These are phyloP conservation scores for Meteorus cinctellus DNA, from an alignment of 2,888 invertebrate genomes.

Conservation along the genomic window DNA sequence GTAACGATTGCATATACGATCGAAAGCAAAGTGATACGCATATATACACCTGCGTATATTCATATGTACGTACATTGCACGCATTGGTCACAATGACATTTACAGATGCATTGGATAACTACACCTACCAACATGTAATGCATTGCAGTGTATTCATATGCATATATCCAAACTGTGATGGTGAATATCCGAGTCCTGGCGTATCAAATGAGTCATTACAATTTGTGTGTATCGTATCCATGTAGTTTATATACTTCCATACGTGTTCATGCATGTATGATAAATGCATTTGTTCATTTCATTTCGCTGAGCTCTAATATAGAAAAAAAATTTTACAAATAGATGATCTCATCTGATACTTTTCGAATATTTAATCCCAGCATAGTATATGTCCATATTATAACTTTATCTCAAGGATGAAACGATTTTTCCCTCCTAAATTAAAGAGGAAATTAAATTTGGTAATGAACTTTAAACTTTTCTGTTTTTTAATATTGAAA, in stretches of 20 bases:
- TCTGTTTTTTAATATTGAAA: too few species aligned
- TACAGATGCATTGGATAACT: too few species aligned
- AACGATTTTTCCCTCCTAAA: too few species aligned
- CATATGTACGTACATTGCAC: conserved; percentile 9
- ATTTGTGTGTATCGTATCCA: background rate
- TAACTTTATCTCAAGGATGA: too few species aligned
- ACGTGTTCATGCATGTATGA: conserved; percentile 1
- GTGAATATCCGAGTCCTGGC: conserved; percentile 1
- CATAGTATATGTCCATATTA: too few species aligned
- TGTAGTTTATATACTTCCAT: background rate
- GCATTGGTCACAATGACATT: background rate
- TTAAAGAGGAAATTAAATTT: too few species aligned
- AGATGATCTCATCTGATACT: too few species aligned
- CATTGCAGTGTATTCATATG: background rate
- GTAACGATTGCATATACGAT: conserved; percentile 31
- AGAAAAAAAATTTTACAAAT: background rate
- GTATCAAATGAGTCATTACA: conserved; percentile 40
- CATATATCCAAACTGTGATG: background rate
- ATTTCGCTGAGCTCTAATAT: background rate
- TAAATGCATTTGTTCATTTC: conserved; percentile 1
- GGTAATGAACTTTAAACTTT: too few species aligned
- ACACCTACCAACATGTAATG: background rate
- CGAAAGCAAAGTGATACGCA: conserved; percentile 19
- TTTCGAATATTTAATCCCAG: too few species aligned
- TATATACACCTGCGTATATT: conserved; percentile 40